phyloP scores from a whole-genome alignment of 2,113 vertebrate species.

The Gopherus flavomarginatus region DNA sequence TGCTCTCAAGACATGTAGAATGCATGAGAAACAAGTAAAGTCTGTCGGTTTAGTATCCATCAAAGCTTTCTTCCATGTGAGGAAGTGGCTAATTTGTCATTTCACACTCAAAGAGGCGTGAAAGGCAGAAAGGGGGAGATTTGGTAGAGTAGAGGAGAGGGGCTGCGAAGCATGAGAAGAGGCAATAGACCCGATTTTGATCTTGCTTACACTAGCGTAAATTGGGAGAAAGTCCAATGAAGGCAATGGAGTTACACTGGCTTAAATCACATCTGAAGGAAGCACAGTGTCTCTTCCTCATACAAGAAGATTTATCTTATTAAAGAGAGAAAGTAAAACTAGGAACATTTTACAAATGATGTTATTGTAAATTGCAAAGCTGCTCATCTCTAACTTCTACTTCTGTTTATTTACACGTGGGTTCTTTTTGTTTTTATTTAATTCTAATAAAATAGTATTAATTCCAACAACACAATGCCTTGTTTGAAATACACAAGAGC shows the following conservation, averaged over 20 bases:
- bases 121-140: conserved; percentile 65
- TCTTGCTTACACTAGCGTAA: conserved; percentile 52
- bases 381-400: conserved; percentile 50
- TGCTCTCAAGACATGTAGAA: conserved; percentile 57
- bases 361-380: conserved; percentile 42
- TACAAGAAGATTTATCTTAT: conserved; percentile 26
- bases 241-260: neutral
- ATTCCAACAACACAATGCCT: conserved; percentile 54
- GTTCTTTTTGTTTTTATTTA: conserved; percentile 67
- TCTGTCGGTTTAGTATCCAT: conserved; percentile 72
- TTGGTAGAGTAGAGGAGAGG: neutral
- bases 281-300: neutral
- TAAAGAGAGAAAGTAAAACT: conserved; percentile 33
- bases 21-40: conserved; percentile 72
- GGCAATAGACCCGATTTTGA: conserved; percentile 33
- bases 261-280: neutral
- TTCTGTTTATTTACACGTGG: conserved; percentile 64
- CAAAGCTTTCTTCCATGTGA: conserved; percentile 74
- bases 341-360: conserved; percentile 49
- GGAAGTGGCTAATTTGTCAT: conserved; percentile 82
- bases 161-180: conserved; percentile 25
- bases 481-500: conserved; percentile 69
- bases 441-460: conserved; percentile 69
- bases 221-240: conserved; percentile 23
- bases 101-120: conserved; percentile 79